Evolutionary conservation across 1,140 invertebrate species (phyloP), one percentile per base, ranked within the genome.

Genomic region (Leucophenga varia): DNA sequence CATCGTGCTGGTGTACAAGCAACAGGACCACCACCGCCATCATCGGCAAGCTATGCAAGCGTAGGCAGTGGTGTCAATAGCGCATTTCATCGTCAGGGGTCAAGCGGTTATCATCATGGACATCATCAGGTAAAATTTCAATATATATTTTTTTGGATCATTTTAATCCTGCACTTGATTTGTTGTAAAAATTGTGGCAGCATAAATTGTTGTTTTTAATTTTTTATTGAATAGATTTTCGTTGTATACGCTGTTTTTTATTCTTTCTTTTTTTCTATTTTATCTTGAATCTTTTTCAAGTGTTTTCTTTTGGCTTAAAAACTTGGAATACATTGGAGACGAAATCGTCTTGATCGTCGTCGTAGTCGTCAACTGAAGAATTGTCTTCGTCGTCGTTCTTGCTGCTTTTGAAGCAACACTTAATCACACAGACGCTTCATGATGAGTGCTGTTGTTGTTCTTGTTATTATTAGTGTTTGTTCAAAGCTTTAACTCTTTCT

Each of bases 401-500:
- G 54, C 34, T 40, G 28, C 41, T 41, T 55, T 64, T n/a, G n/a
- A n/a, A n/a, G n/a, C n/a, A n/a, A n/a, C n/a, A n/a, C n/a, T n/a
- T n/a, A n/a, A n/a, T n/a, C n/a, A n/a, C 61, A 61, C 30, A 51
- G 52, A 50, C 59, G 67, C 63, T 65, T 65, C 63, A 65, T 67
- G 63, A 61, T 63, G 52, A n/a, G 49, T 37, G 44, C 35, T 19
- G 58, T 43, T 52, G 43, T 53, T 49, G 49, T 37, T 57, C 45
- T 55, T 50, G 53, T 49, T 47, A 47, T 41, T 55, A 50, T 57
- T n/a, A n/a, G n/a, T 64, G 55, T 67, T 67, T 67, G 59, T 67
- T 67, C 49, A 67, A 67, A 67, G 63, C 63, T 67, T 67, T 52
- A 67, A 67, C 67, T 67, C 63, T 63, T 63, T 59, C 67, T 67